These are phyloP conservation scores for Athene noctua DNA, from an alignment of 2,113 vertebrate genomes.

Conservation along the genomic window DNA sequence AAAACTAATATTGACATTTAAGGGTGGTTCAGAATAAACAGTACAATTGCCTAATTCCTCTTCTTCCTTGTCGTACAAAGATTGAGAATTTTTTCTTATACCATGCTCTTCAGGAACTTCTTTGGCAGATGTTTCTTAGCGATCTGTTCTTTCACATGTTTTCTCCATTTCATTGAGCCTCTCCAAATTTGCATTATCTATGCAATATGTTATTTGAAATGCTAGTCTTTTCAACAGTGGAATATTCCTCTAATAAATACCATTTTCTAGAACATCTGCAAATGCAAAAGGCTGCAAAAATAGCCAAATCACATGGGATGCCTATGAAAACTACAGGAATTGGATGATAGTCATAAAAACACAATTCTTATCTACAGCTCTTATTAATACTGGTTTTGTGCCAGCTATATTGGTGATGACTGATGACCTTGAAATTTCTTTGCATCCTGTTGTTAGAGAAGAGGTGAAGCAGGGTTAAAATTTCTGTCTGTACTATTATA, in stretches of 20 bases:
- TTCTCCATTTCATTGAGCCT: neutral
- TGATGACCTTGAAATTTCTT: slow-evolving; percentile 1
- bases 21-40: neutral
- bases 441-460: neutral
- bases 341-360: neutral
- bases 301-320: neutral
- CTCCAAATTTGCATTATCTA: neutral
- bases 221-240: neutral
- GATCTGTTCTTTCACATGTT: neutral
- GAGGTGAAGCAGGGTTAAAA: neutral
- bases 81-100: neutral
- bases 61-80: neutral
- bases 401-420: neutral
- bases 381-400: neutral
- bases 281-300: slow-evolving; percentile 23
- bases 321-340: neutral
- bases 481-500: neutral
- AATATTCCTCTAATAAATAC: slow-evolving; percentile 32
- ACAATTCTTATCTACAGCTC: neutral
- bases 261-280: slow-evolving; percentile 35
- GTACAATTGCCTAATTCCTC: neutral
- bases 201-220: neutral
- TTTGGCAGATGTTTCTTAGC: neutral
- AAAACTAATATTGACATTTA: neutral
- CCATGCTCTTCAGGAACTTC: neutral